Evolutionary conservation across 2,113 vertebrate species (phyloP), one percentile per base, ranked within the genome.

Genomic region (Stigmatopora nigra): DNA sequence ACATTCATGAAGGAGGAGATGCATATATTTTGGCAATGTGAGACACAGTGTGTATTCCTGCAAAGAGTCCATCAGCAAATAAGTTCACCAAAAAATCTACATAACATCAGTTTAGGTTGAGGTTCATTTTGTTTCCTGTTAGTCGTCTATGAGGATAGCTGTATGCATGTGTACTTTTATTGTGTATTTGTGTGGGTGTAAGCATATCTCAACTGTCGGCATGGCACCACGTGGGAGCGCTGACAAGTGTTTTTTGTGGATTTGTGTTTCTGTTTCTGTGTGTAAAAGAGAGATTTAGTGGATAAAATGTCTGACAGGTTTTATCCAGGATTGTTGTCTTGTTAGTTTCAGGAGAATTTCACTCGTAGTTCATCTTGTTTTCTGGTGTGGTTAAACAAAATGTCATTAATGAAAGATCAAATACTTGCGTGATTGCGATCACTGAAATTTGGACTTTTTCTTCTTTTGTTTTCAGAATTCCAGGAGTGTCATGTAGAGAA

Each of bases 191-290:
- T 19, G 41, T 45, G 59, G 59, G 85, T 53, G 77, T 75, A 72
- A 82, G 81, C 81, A 82, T 73, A 76, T 84, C 82, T 81, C 78
- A 86, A 83, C 71, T 83, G 78, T 83, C 81, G 83, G 80, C 72
- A 70, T 85, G 79, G 78, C 76, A 84, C 75, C 55, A 70, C 56
- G 82, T 85, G 68, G 85, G 87, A 82, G 84, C 75, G 72, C 75
- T 85, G 84, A 84, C 68, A 78, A 80, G 84, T 73, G 65, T 61
- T 19, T 19, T 53, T n/a, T 53, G 19, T 13, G 51, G n/a, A 19
- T 52, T n/a, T 52, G 19, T 52, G 49, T 19, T 9, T n/a, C n/a
- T n/a, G n/a, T n/a, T n/a, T 56, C 20, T 16, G 22, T 31, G 22
- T 14, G 1, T 22, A 19, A 53, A 19, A 20, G 51, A 53, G 51